Evolutionary conservation across 2,797 vertebrate genomes (phyloP).

Genomic region (Chelidonichthys spinosus): DNA sequence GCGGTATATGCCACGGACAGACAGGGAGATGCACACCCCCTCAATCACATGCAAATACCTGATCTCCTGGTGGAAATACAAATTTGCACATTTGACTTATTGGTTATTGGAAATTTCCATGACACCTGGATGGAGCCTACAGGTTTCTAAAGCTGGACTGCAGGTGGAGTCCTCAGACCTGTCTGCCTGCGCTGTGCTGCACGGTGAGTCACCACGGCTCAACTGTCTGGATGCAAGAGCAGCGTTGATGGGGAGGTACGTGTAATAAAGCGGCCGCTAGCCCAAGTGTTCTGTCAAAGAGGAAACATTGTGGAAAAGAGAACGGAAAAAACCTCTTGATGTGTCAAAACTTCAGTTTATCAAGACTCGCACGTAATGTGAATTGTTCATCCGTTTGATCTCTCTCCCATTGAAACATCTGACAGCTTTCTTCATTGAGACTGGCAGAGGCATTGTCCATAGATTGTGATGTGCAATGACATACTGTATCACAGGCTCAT

Average conservation of each 20-base stretch:
- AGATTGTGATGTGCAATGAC: constrained; percentile 73
- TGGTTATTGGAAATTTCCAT: constrained; percentile 15
- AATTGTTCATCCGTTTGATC: constrained; percentile 77
- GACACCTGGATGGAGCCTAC: constrained; percentile 26
- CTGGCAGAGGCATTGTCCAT: constrained; percentile 78
- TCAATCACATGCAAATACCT: not conserved
- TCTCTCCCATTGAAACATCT: constrained; percentile 61
- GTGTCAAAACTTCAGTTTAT: constrained; percentile 74
- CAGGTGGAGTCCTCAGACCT: constrained; percentile 33
- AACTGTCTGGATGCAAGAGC: constrained; percentile 44
- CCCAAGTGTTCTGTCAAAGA: constrained; percentile 42
- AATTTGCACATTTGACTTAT: constrained; percentile 1
- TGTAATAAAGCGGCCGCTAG: constrained; percentile 52
- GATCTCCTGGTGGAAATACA: not conserved
- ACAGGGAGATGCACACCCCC: not conserved
- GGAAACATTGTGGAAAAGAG: constrained; percentile 36
- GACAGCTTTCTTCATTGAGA: constrained; percentile 79
- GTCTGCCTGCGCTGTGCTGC: constrained; percentile 36
- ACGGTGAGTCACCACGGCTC: constrained; percentile 53
- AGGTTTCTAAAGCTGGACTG: constrained; percentile 32
- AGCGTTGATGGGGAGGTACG: constrained; percentile 38
- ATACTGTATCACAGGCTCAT: constrained; percentile 64
- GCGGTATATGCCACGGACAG: no score
- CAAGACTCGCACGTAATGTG: constrained; percentile 64
- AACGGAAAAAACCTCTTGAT: constrained; percentile 39